Evolutionary conservation across 1,140 invertebrate genomes (phyloP).

Genomic region (Euura lappo): DNA sequence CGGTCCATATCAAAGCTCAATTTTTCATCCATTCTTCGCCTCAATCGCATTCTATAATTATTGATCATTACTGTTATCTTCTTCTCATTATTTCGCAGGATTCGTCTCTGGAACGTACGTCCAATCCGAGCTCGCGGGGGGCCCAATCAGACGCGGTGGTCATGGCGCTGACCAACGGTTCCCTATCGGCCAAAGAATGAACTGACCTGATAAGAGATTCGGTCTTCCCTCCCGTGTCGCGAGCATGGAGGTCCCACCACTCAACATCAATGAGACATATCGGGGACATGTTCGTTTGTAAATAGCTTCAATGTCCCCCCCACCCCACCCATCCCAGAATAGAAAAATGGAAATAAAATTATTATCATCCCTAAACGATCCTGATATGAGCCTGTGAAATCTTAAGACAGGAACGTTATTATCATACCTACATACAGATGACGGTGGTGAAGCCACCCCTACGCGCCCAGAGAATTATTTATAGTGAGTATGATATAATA

Average conservation of each 20-base stretch:
- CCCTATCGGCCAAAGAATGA: constrained; percentile 55
- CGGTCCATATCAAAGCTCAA: not conserved
- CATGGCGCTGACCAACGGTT: constrained; percentile 51
- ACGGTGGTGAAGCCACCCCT: no score
- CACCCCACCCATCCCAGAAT: not conserved
- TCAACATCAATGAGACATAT: constrained; percentile 55
- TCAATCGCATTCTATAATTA: not conserved
- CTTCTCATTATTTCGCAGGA: constrained; percentile 40
- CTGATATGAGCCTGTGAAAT: no score
- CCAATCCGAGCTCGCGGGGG: constrained; percentile 42
- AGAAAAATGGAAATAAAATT: no score
- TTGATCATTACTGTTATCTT: not conserved
- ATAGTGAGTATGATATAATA: no score
- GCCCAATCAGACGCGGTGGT: constrained; percentile 37
- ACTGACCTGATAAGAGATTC: constrained; percentile 16
- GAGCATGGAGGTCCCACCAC: constrained; percentile 38
- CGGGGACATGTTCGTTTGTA: constrained; percentile 49
- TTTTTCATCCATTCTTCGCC: not conserved
- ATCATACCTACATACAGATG: no score
- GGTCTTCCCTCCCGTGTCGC: constrained; percentile 34
- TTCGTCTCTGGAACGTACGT: constrained; percentile 48
- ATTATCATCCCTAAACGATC: no score
- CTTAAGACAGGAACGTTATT: no score
- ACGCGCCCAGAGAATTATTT: no score
- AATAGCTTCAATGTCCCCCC: constrained; percentile 53